Base-by-base conservation (phyloP, 2,888 invertebrate genomes). In the Anthrax anthrax region DNA sequence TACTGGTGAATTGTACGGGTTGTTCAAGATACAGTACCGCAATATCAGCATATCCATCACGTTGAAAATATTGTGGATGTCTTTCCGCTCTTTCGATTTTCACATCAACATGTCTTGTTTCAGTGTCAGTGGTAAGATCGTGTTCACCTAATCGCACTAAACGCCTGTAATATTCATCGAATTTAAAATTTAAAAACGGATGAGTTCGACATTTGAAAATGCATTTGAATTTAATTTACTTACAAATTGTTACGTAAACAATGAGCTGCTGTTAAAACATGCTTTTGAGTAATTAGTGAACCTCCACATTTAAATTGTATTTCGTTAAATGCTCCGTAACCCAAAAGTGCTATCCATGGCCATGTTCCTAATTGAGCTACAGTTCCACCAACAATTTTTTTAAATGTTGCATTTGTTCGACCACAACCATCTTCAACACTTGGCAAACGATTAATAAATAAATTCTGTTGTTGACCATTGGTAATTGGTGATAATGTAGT, bases 291-390 rank as follows among this genome's bases (percentile, higher is more conserved):
- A 17, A 68, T 57, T 48, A 67, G 49, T 1, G 64, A 56, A 4
- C 88, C 90, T 2, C 69, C 69, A 47, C 69, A 69, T 51, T 64
- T 67, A 16, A 65, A 69, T 0, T 61, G 58, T 2, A 52, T 59
- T 4, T 49, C 56, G 39, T 58, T 67, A 27, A 67, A 65, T 56
- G 69, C 65, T 47, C 62, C 65, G 60, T 84, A 88, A 0, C 86
- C 88, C 36, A 88, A 66, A 4, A 80, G 74, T 0, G 78, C 78
- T 55, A 85, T 75, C 86, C 87, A 89, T 1, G 88, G 88, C 77
- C 84, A 87, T 43, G 80, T 77, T 12, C 29, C 29, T 32, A 32
- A 2, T 32, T 32, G 9, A 32, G 38, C 12, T 34, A 19, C 34
- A 44, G 16, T 69, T 0, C 89, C 89, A 8, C 84, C 84, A 1